These are phyloP conservation scores for Periophthalmus magnuspinnatus DNA, from an alignment of 2,797 vertebrate species.

Conservation along the genomic window DNA sequence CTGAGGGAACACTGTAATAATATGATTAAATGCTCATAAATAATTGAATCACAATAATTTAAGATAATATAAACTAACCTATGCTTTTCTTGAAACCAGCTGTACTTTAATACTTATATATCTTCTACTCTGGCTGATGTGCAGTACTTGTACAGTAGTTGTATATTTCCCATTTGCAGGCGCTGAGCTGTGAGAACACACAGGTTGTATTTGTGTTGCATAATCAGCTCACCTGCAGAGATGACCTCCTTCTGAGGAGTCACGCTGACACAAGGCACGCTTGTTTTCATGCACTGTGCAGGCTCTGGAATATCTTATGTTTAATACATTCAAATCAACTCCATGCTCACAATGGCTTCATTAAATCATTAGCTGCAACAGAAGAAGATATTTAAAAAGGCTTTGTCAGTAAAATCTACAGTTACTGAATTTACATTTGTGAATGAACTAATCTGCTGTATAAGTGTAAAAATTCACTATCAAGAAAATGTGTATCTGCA, in stretches of 20 bases:
- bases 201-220: conserved; percentile 11
- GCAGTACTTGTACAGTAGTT: background rate
- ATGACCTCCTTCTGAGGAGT: conserved; percentile 26
- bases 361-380: background rate
- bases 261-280: conserved; percentile 13
- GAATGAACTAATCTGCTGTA: background rate
- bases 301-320: conserved; percentile 9
- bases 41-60: too few relatives aligned
- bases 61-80: background rate
- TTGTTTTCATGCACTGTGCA: conserved; percentile 11
- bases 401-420: background rate
- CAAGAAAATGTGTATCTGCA: background rate
- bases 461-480: background rate
- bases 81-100: background rate
- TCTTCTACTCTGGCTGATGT: background rate
- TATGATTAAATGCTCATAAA: too few relatives aligned
- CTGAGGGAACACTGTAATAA: too few relatives aligned
- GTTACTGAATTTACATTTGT: background rate
- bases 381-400: background rate
- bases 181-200: background rate
- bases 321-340: conserved; percentile 12
- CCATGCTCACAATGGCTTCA: background rate
- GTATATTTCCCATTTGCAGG: conserved; percentile 1
- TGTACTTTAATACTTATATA: background rate
- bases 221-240: conserved; percentile 14